Conservation (phyloP, 2,113 vertebrate species). For the Diadophis punctatus region DNA sequence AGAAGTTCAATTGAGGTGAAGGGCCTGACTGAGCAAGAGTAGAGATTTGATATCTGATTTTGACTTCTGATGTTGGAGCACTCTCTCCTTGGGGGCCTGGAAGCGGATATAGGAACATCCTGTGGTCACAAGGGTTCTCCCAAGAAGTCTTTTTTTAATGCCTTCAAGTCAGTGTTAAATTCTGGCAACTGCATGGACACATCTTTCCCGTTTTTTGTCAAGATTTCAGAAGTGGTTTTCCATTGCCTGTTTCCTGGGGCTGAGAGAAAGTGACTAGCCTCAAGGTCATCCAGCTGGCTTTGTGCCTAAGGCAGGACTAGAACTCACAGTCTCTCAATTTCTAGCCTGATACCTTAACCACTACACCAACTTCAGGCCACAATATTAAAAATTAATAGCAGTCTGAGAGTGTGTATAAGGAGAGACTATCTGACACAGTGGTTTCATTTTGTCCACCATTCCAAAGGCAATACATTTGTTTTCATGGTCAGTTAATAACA, state of each 20-base stretch:
- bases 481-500: background rate
- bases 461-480: background rate
- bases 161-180: background rate
- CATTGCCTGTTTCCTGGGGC: background rate
- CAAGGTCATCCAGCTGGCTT: background rate
- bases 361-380: background rate
- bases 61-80: background rate
- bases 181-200: background rate
- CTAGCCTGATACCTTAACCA: background rate
- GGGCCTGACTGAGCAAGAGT: background rate
- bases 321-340: background rate
- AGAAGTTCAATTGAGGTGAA: background rate
- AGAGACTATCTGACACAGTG: background rate
- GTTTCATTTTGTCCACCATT: background rate
- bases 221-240: background rate
- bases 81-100: background rate
- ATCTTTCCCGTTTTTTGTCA: background rate
- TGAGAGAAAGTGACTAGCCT: background rate
- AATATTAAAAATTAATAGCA: background rate
- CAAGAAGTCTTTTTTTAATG: background rate
- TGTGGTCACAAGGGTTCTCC: background rate
- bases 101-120: background rate
- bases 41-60: background rate
- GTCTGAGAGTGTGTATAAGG: background rate
- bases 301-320: background rate